Evolutionary conservation across 2,888 invertebrate species (phyloP).

Genomic region (Drosophila falleni): DNA sequence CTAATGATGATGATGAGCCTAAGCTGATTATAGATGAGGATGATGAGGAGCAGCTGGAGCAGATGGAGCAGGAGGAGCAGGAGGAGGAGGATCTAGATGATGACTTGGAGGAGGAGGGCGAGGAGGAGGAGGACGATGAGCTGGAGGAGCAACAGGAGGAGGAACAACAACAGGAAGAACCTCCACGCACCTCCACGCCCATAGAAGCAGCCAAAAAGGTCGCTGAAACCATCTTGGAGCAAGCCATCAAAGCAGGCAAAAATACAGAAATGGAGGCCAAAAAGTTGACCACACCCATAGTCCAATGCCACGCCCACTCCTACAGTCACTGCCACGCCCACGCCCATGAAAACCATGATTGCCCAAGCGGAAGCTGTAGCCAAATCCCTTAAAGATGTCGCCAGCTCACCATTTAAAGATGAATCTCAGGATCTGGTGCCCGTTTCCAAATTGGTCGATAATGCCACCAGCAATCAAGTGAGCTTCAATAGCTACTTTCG

Average conservation of each 20-base stretch:
- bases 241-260: constrained; percentile 85
- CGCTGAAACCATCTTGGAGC: constrained; percentile 87
- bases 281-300: not conserved
- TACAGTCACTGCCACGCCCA: constrained; percentile 13
- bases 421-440: constrained; percentile 90
- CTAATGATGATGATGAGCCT: constrained; percentile 86
- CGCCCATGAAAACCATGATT: constrained; percentile 86
- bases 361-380: constrained; percentile 86
- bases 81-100: constrained; percentile 64
- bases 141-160: constrained; percentile 15
- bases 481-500: constrained; percentile 89
- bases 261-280: constrained; percentile 16
- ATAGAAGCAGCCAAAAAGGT: constrained; percentile 86
- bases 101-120: constrained; percentile 65
- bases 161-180: constrained; percentile 16
- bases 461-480: constrained; percentile 88
- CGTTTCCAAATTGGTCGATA: constrained; percentile 91
- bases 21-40: constrained; percentile 85
- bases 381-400: constrained; percentile 84
- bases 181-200: constrained; percentile 33
- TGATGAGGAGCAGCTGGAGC: constrained; percentile 67
- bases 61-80: constrained; percentile 49
- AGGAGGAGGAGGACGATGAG: constrained; percentile 76
- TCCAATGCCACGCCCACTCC: not conserved
- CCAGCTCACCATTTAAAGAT: constrained; percentile 86